These are phyloP conservation scores for Rhagonycha fulva DNA, from an alignment of 2,888 invertebrate species.

Conservation along the genomic window DNA sequence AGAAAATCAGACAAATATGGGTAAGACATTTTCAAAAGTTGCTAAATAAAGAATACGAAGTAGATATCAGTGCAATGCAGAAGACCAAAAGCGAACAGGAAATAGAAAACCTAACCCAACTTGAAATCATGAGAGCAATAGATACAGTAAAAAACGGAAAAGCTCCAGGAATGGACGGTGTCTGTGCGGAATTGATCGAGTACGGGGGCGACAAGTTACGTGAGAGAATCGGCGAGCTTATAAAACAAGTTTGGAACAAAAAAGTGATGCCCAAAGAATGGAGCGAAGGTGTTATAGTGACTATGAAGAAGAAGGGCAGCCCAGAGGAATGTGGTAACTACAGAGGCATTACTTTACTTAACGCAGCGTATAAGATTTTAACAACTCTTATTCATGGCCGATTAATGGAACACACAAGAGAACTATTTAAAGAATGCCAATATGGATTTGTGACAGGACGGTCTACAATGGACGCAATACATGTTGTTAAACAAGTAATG, in stretches of 20 bases:
- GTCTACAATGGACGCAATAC: conserved; percentile 1
- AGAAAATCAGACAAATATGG: too few species aligned
- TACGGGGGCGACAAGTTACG: not conserved
- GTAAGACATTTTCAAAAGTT: too few species aligned
- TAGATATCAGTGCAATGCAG: not conserved
- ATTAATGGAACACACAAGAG: too few species aligned
- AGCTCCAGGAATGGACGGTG: not conserved
- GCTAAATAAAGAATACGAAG: not conserved
- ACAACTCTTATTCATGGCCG: not conserved
- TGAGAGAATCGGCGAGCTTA: not conserved
- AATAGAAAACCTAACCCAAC: not conserved
- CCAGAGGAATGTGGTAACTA: not conserved
- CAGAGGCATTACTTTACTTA: not conserved
- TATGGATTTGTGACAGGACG: too few species aligned
- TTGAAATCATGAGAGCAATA: not conserved
- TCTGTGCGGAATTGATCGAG: not conserved
- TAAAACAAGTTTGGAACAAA: not conserved
- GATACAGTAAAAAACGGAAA: not conserved
- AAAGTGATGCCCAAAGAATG: conserved; percentile 4
- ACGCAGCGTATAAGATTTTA: not conserved
- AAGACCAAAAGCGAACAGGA: not conserved
- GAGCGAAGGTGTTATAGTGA: conserved; percentile 1
- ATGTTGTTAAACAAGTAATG: not conserved
- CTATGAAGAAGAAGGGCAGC: not conserved
- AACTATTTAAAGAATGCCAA: too few species aligned